These are phyloP conservation scores for Mesoligia furuncula DNA, from an alignment of 2,888 invertebrate genomes.

Conservation along the genomic window DNA sequence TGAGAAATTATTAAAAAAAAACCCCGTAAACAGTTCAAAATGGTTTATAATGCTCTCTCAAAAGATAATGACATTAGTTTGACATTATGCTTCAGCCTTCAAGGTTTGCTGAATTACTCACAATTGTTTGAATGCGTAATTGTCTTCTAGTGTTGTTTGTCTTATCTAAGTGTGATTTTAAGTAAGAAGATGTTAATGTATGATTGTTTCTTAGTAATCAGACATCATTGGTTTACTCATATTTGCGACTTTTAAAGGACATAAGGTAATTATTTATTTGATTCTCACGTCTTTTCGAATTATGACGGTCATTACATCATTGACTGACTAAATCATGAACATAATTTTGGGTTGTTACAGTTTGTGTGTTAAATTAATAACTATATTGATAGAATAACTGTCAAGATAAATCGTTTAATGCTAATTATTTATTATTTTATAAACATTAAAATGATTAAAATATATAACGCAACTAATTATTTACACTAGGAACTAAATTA, in stretches of 20 bases:
- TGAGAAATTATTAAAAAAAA: too few relatives aligned
- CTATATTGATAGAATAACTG: too few relatives aligned
- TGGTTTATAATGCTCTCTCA: neutral
- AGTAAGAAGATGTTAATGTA: slow-evolving; percentile 54
- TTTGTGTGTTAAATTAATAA: neutral
- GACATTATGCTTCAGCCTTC: slow-evolving; percentile 47
- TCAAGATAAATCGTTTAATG: neutral
- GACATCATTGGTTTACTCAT: slow-evolving; percentile 18
- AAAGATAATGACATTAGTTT: neutral
- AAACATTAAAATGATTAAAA: neutral
- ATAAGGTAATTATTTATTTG: neutral
- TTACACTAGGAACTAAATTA: neutral
- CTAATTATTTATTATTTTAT: neutral
- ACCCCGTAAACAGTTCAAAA: neutral
- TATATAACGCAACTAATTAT: too few relatives aligned
- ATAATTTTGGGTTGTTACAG: neutral
- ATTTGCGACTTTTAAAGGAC: slow-evolving; percentile 4
- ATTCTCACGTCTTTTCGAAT: neutral
- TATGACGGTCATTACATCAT: neutral
- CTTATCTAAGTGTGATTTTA: slow-evolving; percentile 56
- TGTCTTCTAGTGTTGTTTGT: slow-evolving; percentile 38
- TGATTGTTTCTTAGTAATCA: slow-evolving; percentile 51
- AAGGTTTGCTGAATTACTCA: slow-evolving; percentile 23
- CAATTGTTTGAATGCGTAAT: slow-evolving; percentile 37
- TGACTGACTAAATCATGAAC: neutral